phyloP scores from a whole-genome alignment of 2,113 vertebrate genomes.

The Saguinus midas region DNA sequence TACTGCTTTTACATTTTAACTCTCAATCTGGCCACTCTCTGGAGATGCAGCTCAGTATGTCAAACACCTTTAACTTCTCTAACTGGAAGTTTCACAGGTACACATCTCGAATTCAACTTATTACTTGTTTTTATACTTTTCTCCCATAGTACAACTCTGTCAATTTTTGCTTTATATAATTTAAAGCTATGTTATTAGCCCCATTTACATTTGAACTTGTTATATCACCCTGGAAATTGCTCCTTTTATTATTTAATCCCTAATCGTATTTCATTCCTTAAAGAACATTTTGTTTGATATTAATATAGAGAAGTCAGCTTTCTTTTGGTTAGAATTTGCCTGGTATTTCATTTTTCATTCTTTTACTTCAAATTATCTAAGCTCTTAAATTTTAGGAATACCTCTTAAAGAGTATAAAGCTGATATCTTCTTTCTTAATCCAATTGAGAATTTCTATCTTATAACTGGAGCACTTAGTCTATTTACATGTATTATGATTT shows the following conservation, averaged over 20 bases:
- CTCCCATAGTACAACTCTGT: not conserved
- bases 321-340: not conserved
- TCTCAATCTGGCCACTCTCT: not conserved
- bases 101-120: not conserved
- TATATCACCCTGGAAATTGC: not conserved
- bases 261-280: not conserved
- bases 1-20: not conserved
- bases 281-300: not conserved
- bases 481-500: not conserved
- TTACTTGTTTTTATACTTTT: not conserved
- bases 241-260: not conserved
- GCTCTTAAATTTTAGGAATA: not conserved
- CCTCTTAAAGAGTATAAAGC: not conserved
- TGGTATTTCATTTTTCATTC: not conserved
- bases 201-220: not conserved
- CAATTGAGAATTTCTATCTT: not conserved
- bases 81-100: not conserved
- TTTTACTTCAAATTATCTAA: not conserved
- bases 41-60: not conserved
- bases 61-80: not conserved
- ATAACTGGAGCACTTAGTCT: not conserved
- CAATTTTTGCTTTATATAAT: not conserved
- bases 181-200: slow-evolving; percentile 1
- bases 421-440: not conserved
- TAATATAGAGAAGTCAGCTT: not conserved